Conservation (phyloP, 2,797 vertebrate genomes). For the Schizopygopsis malacanthus region DNA sequence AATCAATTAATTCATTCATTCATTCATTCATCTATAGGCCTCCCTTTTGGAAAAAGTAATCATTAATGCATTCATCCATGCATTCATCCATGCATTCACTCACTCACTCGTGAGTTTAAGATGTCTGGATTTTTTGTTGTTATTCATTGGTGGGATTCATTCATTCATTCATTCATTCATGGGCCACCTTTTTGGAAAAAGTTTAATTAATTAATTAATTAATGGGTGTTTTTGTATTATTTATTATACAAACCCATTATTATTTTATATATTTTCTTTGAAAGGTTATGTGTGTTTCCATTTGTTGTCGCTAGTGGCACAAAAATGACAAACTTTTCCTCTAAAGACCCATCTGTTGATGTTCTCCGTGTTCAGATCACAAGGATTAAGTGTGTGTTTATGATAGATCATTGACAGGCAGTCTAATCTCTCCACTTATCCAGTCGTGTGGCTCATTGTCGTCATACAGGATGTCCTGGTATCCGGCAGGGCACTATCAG, state of each 20-base stretch:
- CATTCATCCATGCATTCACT: not conserved
- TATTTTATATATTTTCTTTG: not conserved
- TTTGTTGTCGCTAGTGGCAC: not conserved
- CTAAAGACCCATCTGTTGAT: not conserved
- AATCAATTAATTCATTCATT: too few relatives aligned
- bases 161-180: not conserved
- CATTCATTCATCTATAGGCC: not conserved
- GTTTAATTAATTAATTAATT: too few relatives aligned
- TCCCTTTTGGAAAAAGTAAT: not conserved
- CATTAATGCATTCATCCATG: not conserved
- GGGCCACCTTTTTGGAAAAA: not conserved
- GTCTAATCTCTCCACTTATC: slow-evolving; percentile 48
- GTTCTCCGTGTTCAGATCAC: not conserved
- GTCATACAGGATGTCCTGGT: slow-evolving; percentile 82
- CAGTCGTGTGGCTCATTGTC: slow-evolving; percentile 56
- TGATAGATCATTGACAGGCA: slow-evolving; percentile 13
- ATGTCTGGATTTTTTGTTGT: not conserved
- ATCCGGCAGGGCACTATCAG: slow-evolving; percentile 63
- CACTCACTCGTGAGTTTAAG: not conserved
- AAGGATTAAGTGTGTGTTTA: slow-evolving; percentile 17
- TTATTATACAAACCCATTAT: not conserved
- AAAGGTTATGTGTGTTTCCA: not conserved
- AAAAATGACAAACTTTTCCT: not conserved
- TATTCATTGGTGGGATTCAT: not conserved
- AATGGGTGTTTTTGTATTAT: too few relatives aligned